Percentiles rank a stretch among this genome's conserved stretches.
phyloP scores from a whole-genome alignment of 2,113 vertebrate species.

The Pteropus alecto region DNA sequence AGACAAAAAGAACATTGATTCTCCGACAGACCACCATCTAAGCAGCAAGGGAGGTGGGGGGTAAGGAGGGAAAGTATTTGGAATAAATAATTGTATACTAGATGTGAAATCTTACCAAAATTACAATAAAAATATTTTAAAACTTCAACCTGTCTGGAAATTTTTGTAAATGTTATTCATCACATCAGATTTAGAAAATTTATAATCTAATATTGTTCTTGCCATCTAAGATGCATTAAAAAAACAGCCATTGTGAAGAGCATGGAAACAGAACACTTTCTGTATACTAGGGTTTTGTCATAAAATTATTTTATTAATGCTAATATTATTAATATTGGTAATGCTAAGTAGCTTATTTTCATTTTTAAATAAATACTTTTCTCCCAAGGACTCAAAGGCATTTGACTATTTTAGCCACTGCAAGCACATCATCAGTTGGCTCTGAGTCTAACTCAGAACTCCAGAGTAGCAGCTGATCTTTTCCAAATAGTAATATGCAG shows the following conservation, averaged over 20 bases:
- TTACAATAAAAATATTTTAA: slow-evolving; percentile 46
- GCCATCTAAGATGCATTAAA: neutral
- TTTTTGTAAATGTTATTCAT: neutral
- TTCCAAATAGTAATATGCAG: neutral
- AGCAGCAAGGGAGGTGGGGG: slow-evolving; percentile 68
- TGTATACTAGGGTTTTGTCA: neutral
- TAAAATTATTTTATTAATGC: neutral
- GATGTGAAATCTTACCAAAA: slow-evolving; percentile 42
- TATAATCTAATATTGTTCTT: neutral
- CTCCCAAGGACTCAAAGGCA: neutral
- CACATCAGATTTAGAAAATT: neutral
- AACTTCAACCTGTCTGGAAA: neutral
- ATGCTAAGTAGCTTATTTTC: neutral
- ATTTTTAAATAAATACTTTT: neutral
- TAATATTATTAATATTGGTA: neutral
- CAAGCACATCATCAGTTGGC: neutral
- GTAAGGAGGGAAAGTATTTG: slow-evolving; percentile 63
- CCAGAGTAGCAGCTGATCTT: neutral
- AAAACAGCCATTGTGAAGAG: neutral
- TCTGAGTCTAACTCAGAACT: neutral
- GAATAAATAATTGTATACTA: slow-evolving; percentile 67
- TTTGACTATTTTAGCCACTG: neutral
- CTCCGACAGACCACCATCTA: slow-evolving; percentile 64
- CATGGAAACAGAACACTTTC: neutral
- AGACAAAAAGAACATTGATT: slow-evolving; percentile 78